Conservation (phyloP, 2,797 vertebrate species). For the Oophaga sylvatica region DNA sequence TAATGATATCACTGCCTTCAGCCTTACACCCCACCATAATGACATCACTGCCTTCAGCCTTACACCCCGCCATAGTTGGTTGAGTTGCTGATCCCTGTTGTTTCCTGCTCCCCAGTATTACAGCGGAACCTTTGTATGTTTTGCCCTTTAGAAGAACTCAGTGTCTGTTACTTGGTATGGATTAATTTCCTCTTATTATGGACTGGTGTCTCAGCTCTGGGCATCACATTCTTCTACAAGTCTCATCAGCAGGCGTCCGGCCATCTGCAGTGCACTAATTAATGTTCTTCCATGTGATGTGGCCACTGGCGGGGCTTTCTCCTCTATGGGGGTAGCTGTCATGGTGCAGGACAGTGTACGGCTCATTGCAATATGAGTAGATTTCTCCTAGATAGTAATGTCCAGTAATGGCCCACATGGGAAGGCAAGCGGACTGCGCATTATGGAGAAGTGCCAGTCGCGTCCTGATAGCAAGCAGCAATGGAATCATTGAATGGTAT, state of each 20-base stretch:
- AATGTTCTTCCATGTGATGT: conserved; percentile 19
- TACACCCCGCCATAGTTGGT: too few species aligned
- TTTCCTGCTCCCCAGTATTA: too few species aligned
- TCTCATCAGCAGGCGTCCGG: too few species aligned
- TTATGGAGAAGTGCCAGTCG: not conserved
- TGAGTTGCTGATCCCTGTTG: too few species aligned
- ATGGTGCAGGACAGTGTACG: not conserved
- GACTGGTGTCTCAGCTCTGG: not conserved
- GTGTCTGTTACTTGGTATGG: not conserved
- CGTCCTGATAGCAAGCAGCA: not conserved
- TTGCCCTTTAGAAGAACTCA: not conserved
- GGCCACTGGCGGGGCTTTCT: not conserved
- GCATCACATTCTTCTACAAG: too few species aligned
- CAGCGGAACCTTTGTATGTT: not conserved
- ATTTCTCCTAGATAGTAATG: conserved; percentile 28
- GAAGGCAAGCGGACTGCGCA: not conserved
- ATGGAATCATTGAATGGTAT: not conserved
- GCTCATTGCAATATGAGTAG: not conserved
- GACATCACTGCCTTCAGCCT: too few species aligned
- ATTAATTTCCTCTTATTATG: not conserved
- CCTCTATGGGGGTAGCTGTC: not conserved
- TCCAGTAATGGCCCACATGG: conserved; percentile 30
- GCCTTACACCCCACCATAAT: too few species aligned
- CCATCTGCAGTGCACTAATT: conserved; percentile 29
- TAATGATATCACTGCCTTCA: too few species aligned